Evolutionary conservation across 1,140 invertebrate genomes (phyloP), one percentile per base, ranked within the genome.

Genomic region (Drosophila leontia): DNA sequence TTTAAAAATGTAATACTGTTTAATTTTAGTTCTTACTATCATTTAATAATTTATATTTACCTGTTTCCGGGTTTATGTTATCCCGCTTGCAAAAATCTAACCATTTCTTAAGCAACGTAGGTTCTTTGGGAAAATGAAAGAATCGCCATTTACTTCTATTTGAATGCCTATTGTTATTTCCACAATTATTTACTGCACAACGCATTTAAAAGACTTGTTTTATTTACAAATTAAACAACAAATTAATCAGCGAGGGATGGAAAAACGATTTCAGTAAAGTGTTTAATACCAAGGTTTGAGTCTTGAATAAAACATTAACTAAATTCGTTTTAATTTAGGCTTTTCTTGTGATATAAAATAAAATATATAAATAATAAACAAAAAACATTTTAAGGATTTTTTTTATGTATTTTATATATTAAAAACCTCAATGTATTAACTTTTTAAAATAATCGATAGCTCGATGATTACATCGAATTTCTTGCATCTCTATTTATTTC

Each of bases 111-210:
- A 82, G 37, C 32, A 57, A 59, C 3, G 15, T 0, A 9, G 58
- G 9, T 19, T 80, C 59, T 45, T 61, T 84, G 26, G 76, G 80
- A 9, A 80, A 83, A 15, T 72, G 81, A 29, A 84, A 80, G 13
- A 64, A 84, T 11, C 80, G 58, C 57, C 65, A 72, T 15, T 84
- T 84, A 0, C 42, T 80, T 19, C 23, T 47, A 61, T 74, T 80
- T 9, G 23, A 42, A 51, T 63, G 51, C 3, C 77, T 59, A 62
- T 83, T 83, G 42, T 71, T 84, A 32, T 84, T 84, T 34, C 77
- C 72, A 61, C 80, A 80, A 45, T 74, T 74, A 19, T 23, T 69
- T 2, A 84, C 80, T 19, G 82, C 67, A 59, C 81, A 80, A 39
- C 76, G 80, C 81, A 80, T 83, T 70, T 69, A 26, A 39, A 41